Evolutionary conservation across 2,888 invertebrate genomes (phyloP).

Genomic region (Boloria euphrosyne): DNA sequence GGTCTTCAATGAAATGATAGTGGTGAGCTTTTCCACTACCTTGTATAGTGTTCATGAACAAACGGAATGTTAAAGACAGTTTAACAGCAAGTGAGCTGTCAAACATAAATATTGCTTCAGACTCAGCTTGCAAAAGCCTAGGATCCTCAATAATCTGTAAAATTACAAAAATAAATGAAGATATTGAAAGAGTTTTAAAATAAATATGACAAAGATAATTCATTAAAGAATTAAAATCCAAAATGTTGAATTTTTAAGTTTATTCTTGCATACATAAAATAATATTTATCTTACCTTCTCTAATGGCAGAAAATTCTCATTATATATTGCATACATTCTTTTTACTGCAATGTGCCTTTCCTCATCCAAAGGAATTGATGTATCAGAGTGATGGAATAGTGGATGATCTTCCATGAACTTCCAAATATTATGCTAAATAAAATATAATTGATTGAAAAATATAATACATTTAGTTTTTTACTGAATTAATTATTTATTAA

Average conservation of each 20-base stretch:
- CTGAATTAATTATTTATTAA: conserved; percentile 1
- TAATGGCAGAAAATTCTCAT: conserved; percentile 83
- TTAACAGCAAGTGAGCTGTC: conserved; percentile 86
- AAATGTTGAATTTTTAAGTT: too few relatives aligned
- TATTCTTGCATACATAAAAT: too few relatives aligned
- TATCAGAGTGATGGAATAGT: conserved; percentile 89
- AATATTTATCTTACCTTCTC: conserved; percentile 64
- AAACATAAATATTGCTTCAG: conserved; percentile 81
- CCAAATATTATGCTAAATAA: conserved; percentile 64
- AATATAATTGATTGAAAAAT: conserved; percentile 6
- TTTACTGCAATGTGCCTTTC: conserved; percentile 81
- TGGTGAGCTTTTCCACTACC: conserved; percentile 86
- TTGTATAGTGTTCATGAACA: conserved; percentile 85
- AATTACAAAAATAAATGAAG: conserved; percentile 32
- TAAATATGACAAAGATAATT: too few relatives aligned
- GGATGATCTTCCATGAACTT: conserved; percentile 88
- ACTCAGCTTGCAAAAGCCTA: conserved; percentile 70
- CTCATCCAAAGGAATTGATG: conserved; percentile 79
- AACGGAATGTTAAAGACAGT: conserved; percentile 84
- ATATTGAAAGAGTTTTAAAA: too few relatives aligned
- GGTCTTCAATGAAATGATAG: conserved; percentile 74
- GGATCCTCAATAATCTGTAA: conserved; percentile 75
- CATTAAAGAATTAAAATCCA: too few relatives aligned
- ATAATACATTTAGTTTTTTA: conserved; percentile 21
- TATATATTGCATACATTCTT: conserved; percentile 84